Evolutionary conservation across 2,113 vertebrate genomes (phyloP).

Genomic region (Channa argus): DNA sequence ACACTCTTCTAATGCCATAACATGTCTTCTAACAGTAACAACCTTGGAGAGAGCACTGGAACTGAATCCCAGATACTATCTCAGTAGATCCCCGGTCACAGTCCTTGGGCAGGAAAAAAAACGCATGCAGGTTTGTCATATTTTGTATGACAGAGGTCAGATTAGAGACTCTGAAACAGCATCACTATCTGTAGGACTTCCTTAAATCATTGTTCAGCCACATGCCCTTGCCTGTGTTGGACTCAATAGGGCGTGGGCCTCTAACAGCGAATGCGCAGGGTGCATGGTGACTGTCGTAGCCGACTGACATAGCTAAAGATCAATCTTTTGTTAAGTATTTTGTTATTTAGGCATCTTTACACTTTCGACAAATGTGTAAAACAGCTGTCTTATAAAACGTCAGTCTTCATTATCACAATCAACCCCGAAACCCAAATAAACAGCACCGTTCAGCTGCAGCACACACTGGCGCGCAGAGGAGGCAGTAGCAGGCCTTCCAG

Average conservation of each 20-base stretch:
- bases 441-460: slow-evolving; percentile 27
- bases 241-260: slow-evolving; percentile 86
- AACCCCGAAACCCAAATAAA: slow-evolving; percentile 25
- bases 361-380: not conserved
- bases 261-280: slow-evolving; percentile 78
- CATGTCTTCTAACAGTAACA: slow-evolving; percentile 6
- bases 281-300: slow-evolving; percentile 41
- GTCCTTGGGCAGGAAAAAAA: not conserved
- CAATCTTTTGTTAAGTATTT: slow-evolving; percentile 27
- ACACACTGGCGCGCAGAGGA: slow-evolving; percentile 15
- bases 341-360: not conserved
- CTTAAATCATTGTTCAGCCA: slow-evolving; percentile 60
- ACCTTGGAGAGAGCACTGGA: not conserved
- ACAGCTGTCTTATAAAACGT: not conserved
- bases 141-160: slow-evolving; percentile 36
- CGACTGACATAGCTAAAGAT: slow-evolving; percentile 14
- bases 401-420: not conserved
- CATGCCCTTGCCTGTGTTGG: slow-evolving; percentile 62
- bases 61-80: not conserved
- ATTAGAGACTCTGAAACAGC: slow-evolving; percentile 18
- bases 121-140: not conserved
- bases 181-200: slow-evolving; percentile 32
- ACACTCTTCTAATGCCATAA: not conserved
- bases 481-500: slow-evolving; percentile 53
- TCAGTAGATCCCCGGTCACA: slow-evolving; percentile 9